Evolutionary conservation across 2,797 vertebrate species (phyloP).

Genomic region (Poeciliopsis turneri): DNA sequence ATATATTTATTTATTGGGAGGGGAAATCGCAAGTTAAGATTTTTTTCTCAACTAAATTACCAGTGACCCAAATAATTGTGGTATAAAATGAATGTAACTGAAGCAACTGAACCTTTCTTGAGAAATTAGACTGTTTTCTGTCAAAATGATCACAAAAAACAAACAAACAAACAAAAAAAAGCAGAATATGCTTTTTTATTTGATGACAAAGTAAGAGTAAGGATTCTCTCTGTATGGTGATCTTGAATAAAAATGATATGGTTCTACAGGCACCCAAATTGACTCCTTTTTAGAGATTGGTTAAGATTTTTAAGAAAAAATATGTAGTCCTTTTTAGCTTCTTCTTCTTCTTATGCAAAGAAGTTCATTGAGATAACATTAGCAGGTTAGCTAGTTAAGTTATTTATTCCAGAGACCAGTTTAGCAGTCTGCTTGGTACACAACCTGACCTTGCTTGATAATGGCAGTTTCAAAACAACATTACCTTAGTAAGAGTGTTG

Average conservation of each 20-base stretch:
- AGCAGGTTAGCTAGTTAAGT: neutral
- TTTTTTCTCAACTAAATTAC: neutral
- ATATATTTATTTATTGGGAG: neutral
- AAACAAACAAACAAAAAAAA: neutral
- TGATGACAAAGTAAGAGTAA: neutral
- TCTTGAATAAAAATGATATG: neutral
- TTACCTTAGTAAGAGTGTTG: neutral
- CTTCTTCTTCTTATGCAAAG: neutral
- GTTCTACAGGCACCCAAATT: neutral
- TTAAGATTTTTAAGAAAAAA: neutral
- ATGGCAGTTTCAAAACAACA: neutral
- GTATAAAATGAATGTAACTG: neutral
- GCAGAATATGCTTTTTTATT: neutral
- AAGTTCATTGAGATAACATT: neutral
- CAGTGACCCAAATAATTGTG: neutral
- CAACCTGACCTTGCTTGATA: neutral
- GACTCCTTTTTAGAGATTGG: neutral
- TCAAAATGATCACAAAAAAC: too few species aligned
- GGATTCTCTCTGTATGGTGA: neutral
- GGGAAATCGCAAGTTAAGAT: neutral
- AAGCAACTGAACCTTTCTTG: neutral
- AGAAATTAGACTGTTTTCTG: neutral
- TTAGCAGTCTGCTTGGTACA: neutral
- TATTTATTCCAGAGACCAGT: neutral
- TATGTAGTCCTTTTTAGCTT: neutral